phyloP scores from a whole-genome alignment of 2,113 vertebrate genomes.

The Amazona vittata region DNA sequence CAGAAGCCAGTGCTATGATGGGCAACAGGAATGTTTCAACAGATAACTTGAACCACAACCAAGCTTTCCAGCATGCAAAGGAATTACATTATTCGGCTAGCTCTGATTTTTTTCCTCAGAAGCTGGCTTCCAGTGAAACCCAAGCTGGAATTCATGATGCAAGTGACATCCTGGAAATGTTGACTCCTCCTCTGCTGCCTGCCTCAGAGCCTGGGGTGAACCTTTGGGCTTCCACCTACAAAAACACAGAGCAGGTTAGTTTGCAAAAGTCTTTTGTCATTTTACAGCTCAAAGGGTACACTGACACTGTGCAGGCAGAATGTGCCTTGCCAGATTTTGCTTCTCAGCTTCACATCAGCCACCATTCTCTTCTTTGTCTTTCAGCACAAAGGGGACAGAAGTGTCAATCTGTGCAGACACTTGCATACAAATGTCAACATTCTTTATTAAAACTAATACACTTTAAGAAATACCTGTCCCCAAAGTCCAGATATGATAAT shows the following conservation, averaged over 20 bases:
- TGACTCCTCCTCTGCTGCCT: background rate
- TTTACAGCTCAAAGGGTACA: background rate
- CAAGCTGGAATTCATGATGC: background rate
- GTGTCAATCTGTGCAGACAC: background rate
- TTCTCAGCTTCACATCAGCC: background rate
- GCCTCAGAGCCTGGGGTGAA: background rate
- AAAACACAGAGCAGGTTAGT: background rate
- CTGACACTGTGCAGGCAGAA: background rate
- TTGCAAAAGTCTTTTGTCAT: background rate
- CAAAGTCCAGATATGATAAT: background rate
- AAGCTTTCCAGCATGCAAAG: background rate
- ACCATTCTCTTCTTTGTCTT: background rate
- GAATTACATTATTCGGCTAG: background rate
- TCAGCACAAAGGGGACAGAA: background rate
- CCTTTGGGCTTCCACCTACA: background rate
- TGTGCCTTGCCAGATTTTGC: background rate
- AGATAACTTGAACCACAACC: background rate
- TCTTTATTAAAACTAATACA: background rate
- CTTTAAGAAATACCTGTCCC: background rate
- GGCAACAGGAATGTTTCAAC: background rate
- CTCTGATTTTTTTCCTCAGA: background rate
- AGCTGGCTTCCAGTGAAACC: background rate
- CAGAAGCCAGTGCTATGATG: background rate
- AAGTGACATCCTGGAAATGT: background rate
- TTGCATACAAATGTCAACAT: background rate